Base-by-base conservation (phyloP, 92 coral and sea anemone species). In the Scolanthus callimorphus region DNA sequence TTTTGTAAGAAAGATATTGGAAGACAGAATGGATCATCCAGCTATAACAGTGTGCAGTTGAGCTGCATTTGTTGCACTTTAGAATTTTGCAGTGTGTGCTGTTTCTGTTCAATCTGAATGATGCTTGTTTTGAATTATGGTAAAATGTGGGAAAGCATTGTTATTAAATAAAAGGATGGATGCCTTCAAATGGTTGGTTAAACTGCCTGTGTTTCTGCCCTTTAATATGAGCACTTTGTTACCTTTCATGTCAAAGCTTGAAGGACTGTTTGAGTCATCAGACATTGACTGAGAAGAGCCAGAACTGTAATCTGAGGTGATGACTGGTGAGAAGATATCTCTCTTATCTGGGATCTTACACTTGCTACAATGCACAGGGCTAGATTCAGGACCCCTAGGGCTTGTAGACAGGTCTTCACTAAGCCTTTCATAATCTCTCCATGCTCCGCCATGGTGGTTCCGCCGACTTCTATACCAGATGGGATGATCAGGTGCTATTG, bases 381-480 rank as follows among this genome's bases (percentile, higher is more conserved):
- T 90, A 26, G 94, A 75, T 51, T 88, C 96, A 25, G 96, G 99
- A 4, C 99, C 99, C 58, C 96, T 71, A 19, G 99, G 99, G 55
- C 94, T 94, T 34, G 75, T 29, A 26, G 74, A 53, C 13, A 55
- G 58, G 41, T 86, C 88, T 20, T 78, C 83, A 27, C 38, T 55
- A 1, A 82, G 60, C 29, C 57, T 63, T 39, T 85, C 51, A 41
- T 73, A 69, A 43, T 82, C 91, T 51, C 97, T 90, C 84, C 90
- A 89, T 8, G 99, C 99, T 43, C 99, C 99, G 15, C 99, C 96
- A 57, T 94, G 99, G 50, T 94, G 99, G 27, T 58, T 41, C 66
- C 80, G 78, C 47, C 99, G 77, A 55, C 73, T 68, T 23, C 99
- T 78, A 55, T 73, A 75, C 99, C 99, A 94, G 19, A 94, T 60